Base-by-base conservation (phyloP, 2,113 vertebrate species). In the Varanus komodoensis region DNA sequence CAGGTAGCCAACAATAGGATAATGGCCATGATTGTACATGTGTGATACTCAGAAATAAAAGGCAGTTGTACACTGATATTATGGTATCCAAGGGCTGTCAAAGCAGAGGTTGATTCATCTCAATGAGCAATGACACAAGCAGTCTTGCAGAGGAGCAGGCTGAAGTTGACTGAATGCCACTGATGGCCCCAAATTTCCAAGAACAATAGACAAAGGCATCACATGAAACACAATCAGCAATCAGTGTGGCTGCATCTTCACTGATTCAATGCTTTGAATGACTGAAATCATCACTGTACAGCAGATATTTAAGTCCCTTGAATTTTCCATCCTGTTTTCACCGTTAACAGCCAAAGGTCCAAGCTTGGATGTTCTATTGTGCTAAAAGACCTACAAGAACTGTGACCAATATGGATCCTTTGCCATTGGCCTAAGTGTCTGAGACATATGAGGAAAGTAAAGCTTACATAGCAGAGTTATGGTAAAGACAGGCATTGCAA, bases 11-110 rank as follows among this genome's bases (percentile, higher is more conserved):
- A 21, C 6, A 74, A 94, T 88, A 74, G 25, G 34, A 75, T 89
- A 89, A 91, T 14, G 6, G 71, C n/a, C 2, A 79, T 50, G 48
- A 77, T 79, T 84, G 68, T 61, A 61, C 73, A 15, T 84, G 92
- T 90, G 25, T 83, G 80, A 78, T 52, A 19, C 61, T 87, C 8
- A 85, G 84, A 68, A 93, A 48, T 71, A 89, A 83, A 8, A 64
- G 3, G 27, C 75, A 79, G 19, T 17, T 75, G 50, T 71, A 89
- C 64, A 67, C 67, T 84, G 38, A 77, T 89, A 84, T 44, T 82
- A 52, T n/a, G 38, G 23, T 89, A 82, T 38, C 50, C 87, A 64
- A 14, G 75, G 87, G 15, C 77, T 89, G 68, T 78, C 90, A 82
- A 68, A 92, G 64, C 19, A 32, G 25, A 48, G 27, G 81, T 81